Base-by-base conservation (phyloP, 2,888 invertebrate genomes). In the Pseudanteris insignis region DNA sequence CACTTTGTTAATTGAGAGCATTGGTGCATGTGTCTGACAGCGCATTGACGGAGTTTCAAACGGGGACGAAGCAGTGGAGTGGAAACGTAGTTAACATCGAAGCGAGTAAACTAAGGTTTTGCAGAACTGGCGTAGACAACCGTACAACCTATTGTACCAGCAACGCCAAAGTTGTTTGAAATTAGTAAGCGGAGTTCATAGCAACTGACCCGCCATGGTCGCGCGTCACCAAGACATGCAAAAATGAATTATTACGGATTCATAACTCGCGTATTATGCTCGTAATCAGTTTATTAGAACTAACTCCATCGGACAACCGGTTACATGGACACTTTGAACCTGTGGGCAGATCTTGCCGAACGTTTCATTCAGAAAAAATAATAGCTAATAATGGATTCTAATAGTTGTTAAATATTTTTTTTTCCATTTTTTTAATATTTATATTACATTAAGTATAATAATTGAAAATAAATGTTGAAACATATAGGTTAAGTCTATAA, bases 51-150 rank as follows among this genome's bases (percentile, higher is more conserved):
- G 47, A 58, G 51, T 62, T 62, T 47, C 29, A 24, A 38, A 14
- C 37, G 59, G 53, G 11, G 33, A 38, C 13, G 12, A 26, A 50
- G 65, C 60, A 34, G 57, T 60, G 59, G 48, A 65, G 63, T 61
- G 64, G 65, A 65, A 67, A 67, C 50, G 48, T 46, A 65, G 67
- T 67, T 63, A 67, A 55, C 63, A 62, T 65, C 54, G 62, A 65
- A 64, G 62, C 50, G 57, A 62, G 62, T 63, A 60, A 60, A 65
- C 64, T 40, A n/a, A 26, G 7, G 26, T n/a, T n/a, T 4, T 50
- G 47, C 46, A 48, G n/a, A 63, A 63, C 62, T 62, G 44, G 51
- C 57, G 57, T 57, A 37, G 53, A 62, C 62, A 62, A 50, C 62
- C 46, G 58, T 58, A 58, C 51, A 53, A 63, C 58, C 58, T 63